Evolutionary conservation across 1,140 invertebrate species (phyloP), one percentile per base, ranked within the genome.

Genomic region (Orchesella cincta): DNA sequence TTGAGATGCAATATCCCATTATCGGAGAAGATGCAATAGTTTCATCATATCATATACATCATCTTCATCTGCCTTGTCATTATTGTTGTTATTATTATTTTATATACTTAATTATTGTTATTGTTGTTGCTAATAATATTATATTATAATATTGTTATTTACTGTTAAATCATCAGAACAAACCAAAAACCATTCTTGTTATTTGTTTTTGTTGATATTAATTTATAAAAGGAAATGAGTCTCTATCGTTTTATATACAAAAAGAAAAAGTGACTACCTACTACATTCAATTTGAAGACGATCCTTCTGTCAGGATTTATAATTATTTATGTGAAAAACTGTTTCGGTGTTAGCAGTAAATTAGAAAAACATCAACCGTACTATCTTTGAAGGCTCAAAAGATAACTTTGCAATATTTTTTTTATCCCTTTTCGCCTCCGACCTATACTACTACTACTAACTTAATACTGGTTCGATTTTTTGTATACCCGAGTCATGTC

Each of bases 21-120:
- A 57, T 57, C 26, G 54, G 54, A 57, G 54, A 57, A 57, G 54
- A 57, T 57, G 54, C 54, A 57, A 57, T 57, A 57, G 54, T 57
- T 20, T 46, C 20, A 46, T 46, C 20, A 46, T 46, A 46, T 46
- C 20, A 46, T 46, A 46, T 46, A 46, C n/a, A n/a, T 46, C 20
- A 20, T 46, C 20, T 8, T 46, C 8, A 46, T 46, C n/a, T n/a
- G 20, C 20, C 20, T 46, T 46, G 20, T 46, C 20, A 20, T 46
- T 46, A n/a, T 67, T 67, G 62, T 67, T 67, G 62, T n/a, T 67
- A 67, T 31, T 67, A 31, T 31, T 67, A 67, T 67, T 31, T 67
- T 12, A 67, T 67, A 12, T 57, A 57, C 26, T 18, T 57, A 57
- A 67, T 46, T 67, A 67, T 67, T 67, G 26, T 67, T 31, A 67